phyloP scores from a whole-genome alignment of 2,888 invertebrate species.

The Rambutsinella grinnellia region DNA sequence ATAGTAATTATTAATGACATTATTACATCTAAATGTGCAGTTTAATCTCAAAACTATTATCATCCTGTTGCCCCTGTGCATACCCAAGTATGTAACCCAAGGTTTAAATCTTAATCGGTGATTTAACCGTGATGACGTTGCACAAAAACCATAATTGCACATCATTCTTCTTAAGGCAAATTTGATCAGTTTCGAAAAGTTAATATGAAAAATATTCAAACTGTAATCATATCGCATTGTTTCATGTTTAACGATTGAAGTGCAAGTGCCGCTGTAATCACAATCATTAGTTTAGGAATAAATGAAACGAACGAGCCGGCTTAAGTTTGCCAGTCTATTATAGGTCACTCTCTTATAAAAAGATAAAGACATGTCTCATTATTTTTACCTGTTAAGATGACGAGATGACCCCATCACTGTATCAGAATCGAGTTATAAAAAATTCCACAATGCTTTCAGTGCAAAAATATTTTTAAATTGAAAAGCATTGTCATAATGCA shows the following conservation, averaged over 20 bases:
- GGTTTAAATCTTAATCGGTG: slow-evolving; percentile 25
- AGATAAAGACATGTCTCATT: not conserved
- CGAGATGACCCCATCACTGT: no score
- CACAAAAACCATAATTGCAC: slow-evolving; percentile 2
- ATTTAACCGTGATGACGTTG: slow-evolving; percentile 43
- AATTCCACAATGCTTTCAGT: no score
- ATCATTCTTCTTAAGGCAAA: not conserved
- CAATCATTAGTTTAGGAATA: slow-evolving; percentile 11
- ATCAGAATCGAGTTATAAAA: no score
- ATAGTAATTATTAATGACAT: slow-evolving; percentile 19
- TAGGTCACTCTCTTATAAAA: slow-evolving; percentile 1
- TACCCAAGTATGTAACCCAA: slow-evolving; percentile 33
- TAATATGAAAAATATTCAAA: no score
- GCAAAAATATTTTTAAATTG: not conserved
- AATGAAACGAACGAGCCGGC: slow-evolving; percentile 15
- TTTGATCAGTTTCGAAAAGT: no score
- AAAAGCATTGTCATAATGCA: not conserved
- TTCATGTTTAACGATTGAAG: slow-evolving; percentile 9
- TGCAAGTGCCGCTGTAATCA: slow-evolving; percentile 37
- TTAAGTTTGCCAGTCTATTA: slow-evolving; percentile 20
- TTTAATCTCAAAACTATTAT: not conserved
- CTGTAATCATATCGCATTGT: no score
- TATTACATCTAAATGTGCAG: not conserved
- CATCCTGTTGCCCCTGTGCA: no score
- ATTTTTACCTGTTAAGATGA: no score